Base-by-base conservation (phyloP, 2,113 vertebrate genomes). In the Progne subis region DNA sequence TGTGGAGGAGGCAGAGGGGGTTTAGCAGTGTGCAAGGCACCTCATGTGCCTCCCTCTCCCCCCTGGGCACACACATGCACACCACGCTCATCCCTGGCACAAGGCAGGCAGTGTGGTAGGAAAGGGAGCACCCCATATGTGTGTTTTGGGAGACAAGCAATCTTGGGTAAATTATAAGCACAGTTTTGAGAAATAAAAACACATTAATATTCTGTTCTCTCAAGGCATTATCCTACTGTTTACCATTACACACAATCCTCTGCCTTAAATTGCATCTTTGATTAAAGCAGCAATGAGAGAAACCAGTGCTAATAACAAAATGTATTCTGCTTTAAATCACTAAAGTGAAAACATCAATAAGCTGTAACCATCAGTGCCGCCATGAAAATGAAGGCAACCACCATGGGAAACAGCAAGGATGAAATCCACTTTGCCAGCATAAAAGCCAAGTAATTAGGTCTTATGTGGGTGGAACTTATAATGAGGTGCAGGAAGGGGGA, bases 281-380 rank as follows among this genome's bases (percentile, higher is more conserved):
- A 96, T 96, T 97, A 97, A 96, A 95, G 93, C 88, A 86, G 92
- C 95, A 96, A 93, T 88, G 93, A 96, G 86, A 93, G 94, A 94
- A 97, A 95, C 95, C 92, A 93, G 80, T 46, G 65, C 93, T 97
- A 96, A 96, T 94, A 97, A 96, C 93, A 93, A 96, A 96, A 96
- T 96, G 93, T 92, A 95, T 97, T 96, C 88, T 94, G 96, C 96
- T 96, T 97, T 93, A 97, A 97, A 96, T 97, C 96, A 97, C 95
- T 96, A 94, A 97, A 96, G 94, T 92, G 95, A 88, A 97, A 96
- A 97, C 92, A 94, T 96, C 95, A 96, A 96, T 96, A 96, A 97
- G 95, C 93, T 86, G 85, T 92, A 97, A 92, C 95, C 92, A 92
- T 96, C 94, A 93, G 90, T 83, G 92, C 94, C 80, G 80, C 96